Evolutionary conservation across 2,888 invertebrate genomes (phyloP), one percentile per base, ranked within the genome.

Genomic region (Dryadula phaetusa): DNA sequence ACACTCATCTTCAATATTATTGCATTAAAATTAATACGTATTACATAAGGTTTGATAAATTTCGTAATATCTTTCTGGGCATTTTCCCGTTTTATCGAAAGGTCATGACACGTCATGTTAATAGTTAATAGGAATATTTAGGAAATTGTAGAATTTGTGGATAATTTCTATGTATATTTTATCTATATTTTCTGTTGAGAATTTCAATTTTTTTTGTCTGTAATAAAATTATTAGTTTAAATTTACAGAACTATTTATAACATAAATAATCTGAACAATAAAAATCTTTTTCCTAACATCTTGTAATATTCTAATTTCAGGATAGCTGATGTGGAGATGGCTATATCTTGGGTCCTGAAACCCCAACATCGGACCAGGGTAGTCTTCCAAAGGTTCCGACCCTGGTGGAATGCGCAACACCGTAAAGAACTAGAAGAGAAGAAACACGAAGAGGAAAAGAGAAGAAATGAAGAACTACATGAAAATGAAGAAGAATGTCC

Each of bases 311-410:
- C 25, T 44, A 7, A 66, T 86, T 91, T 7, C 87, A 92, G 94
- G 69, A 93, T 94, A 68, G 85, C 86, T 0, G 88, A 92, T 68
- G 86, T 90, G 0, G 93, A 93, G 16, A 81, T 90, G 78, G 88
- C 92, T 0, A 81, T 94, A 7, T 88, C 92, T 0, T 92, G 93
- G 88, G 90, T 94, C 0, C 79, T 94, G n/a, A 87, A 87, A 64
- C 88, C 91, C 0, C 88, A 92, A 40, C 94, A 94, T 70, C 80
- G 94, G 1, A 74, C 83, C n/a, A 76, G 90, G 16, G 82, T 94
- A 5, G 90, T 89, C 83, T 93, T 93, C 81, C 93, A 93, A 71
- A 80, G 93, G 0, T 90, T 93, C 77, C 90, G 88, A 87, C 93
- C 93, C 1, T 90, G 89, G 88, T 86, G 92, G 90, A 89, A 92